A percentile compares a stretch with the other conserved stretches of the same genome.
These are phyloP conservation scores for Alectura lathami DNA, from an alignment of 2,113 vertebrate species.

Conservation along the genomic window DNA sequence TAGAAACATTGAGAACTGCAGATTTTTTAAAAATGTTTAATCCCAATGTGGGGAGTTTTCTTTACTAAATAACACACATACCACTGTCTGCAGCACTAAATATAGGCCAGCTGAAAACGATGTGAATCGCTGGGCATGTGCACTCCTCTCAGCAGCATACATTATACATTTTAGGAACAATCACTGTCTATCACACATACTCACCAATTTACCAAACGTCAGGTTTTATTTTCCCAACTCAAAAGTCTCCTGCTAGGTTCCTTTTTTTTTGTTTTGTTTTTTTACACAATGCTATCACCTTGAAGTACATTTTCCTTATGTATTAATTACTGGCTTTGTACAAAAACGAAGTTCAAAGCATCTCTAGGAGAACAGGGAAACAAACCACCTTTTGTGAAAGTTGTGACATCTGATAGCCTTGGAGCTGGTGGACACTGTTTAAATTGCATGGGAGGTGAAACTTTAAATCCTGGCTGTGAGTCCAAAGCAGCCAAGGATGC, in stretches of 20 bases:
- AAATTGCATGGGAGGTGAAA: background rate
- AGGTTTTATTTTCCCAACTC: background rate
- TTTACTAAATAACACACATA: background rate
- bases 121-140: background rate
- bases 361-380: background rate
- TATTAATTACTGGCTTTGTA: background rate
- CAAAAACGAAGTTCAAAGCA: background rate
- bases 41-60: background rate
- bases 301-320: background rate
- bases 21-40: background rate
- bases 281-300: background rate
- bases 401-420: background rate
- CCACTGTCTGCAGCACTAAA: background rate
- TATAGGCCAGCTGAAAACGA: background rate
- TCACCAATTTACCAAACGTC: background rate
- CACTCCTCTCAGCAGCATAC: background rate
- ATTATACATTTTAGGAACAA: background rate
- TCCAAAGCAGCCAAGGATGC: background rate
- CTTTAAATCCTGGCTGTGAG: background rate
- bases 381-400: background rate
- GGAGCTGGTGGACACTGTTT: background rate
- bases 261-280: background rate
- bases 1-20: background rate
- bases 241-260: background rate
- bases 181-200: background rate